Conservation (phyloP, 2,888 invertebrate genomes). For the Mythimna impura region DNA sequence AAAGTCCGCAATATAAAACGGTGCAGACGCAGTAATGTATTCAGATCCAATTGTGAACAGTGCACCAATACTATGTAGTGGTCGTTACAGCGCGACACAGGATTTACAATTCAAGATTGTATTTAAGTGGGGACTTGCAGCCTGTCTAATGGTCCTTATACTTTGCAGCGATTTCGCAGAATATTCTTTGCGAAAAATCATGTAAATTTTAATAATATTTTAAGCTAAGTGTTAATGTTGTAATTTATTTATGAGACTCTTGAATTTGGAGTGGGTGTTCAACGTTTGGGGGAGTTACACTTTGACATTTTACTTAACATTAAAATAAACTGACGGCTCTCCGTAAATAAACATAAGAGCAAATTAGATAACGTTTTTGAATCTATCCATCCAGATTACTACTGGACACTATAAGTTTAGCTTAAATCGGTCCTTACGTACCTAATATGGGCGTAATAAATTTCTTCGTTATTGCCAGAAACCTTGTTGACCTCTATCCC, state of each 20-base stretch:
- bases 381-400: neutral
- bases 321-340: neutral
- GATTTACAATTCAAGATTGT: conserved; percentile 70
- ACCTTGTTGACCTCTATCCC: conserved; percentile 38
- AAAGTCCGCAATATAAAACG: conserved; percentile 69
- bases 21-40: conserved; percentile 73
- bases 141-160: conserved; percentile 60
- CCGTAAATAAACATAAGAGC: neutral
- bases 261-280: neutral
- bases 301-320: neutral
- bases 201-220: conserved; percentile 32
- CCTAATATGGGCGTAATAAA: neutral
- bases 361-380: neutral
- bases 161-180: conserved; percentile 44
- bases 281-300: conserved; percentile 1
- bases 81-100: conserved; percentile 62
- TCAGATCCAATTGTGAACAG: conserved; percentile 73
- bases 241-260: conserved; percentile 18
- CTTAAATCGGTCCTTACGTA: neutral
- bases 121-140: conserved; percentile 62
- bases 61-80: conserved; percentile 66
- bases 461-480: conserved; percentile 23
- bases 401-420: neutral
- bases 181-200: conserved; percentile 42
- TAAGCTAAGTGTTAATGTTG: conserved; percentile 16